These are phyloP conservation scores for Discoglossus pictus DNA, from an alignment of 2,797 vertebrate species.

Conservation along the genomic window DNA sequence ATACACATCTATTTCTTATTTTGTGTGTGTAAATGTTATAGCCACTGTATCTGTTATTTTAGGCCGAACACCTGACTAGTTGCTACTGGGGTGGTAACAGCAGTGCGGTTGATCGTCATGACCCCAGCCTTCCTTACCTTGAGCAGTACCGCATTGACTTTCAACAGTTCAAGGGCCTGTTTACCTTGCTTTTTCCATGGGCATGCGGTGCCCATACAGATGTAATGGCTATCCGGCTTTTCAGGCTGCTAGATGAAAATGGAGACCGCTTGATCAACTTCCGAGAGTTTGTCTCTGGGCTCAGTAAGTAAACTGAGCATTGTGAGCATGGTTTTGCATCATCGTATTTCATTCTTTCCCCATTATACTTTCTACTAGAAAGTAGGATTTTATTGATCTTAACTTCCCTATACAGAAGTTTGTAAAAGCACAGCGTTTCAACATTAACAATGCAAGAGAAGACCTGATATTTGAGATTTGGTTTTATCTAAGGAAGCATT, in stretches of 20 bases:
- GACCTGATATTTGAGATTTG: too few species aligned
- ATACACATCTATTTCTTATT: too few species aligned
- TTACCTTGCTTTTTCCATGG: constrained; percentile 91
- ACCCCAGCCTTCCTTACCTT: constrained; percentile 95
- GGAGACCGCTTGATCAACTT: constrained; percentile 93
- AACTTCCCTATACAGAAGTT: too few species aligned
- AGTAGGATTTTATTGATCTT: too few species aligned
- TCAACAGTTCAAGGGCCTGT: constrained; percentile 95
- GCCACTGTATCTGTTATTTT: constrained; percentile 12
- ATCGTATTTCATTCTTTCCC: too few species aligned
- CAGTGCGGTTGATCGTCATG: constrained; percentile 87
- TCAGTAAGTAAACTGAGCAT: constrained; percentile 73
- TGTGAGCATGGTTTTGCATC: not conserved
- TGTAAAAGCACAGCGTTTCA: too few species aligned
- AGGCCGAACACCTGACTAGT: constrained; percentile 96
- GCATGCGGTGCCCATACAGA: constrained; percentile 88
- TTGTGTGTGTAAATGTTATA: too few species aligned
- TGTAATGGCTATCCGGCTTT: constrained; percentile 82
- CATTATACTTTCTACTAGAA: too few species aligned
- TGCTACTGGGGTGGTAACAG: constrained; percentile 97
- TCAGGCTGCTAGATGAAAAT: constrained; percentile 89
- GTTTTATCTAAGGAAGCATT: too few species aligned
- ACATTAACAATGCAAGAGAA: too few species aligned
- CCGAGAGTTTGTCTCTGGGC: constrained; percentile 89
- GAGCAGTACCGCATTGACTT: constrained; percentile 97